Conservation (phyloP, 1,140 invertebrate species). For the Drosophila mauritiana region DNA sequence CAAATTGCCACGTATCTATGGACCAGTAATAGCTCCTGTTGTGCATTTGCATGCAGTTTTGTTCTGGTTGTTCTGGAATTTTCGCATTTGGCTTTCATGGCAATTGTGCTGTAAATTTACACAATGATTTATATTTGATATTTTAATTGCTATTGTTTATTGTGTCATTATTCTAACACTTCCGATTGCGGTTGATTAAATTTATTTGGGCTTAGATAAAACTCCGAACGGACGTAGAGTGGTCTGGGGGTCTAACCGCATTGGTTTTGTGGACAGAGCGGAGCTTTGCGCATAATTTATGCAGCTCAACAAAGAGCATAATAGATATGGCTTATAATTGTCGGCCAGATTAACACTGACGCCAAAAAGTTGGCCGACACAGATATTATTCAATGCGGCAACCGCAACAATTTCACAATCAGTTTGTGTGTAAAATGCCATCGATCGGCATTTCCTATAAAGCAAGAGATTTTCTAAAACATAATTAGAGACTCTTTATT, state of each 20-base stretch:
- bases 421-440: constrained; percentile 12
- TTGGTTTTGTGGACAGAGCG: constrained; percentile 48
- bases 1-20: constrained; percentile 39
- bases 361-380: constrained; percentile 38
- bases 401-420: constrained; percentile 18
- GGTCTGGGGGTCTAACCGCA: constrained; percentile 54
- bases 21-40: constrained; percentile 38
- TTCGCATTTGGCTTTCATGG: constrained; percentile 55
- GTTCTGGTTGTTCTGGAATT: constrained; percentile 6
- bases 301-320: constrained; percentile 63
- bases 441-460: background rate
- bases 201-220: constrained; percentile 79
- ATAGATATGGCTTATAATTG: constrained; percentile 63
- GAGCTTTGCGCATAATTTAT: constrained; percentile 71
- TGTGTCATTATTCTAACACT: constrained; percentile 83
- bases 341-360: constrained; percentile 50
- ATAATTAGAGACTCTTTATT: background rate
- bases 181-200: constrained; percentile 82
- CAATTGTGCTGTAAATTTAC: constrained; percentile 76
- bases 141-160: constrained; percentile 83
- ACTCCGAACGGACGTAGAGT: constrained; percentile 5
- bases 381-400: constrained; percentile 22
- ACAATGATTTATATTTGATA: constrained; percentile 82
- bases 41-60: constrained; percentile 65
- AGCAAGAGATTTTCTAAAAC: background rate